phyloP scores from a whole-genome alignment of 2,888 invertebrate species.

The Cylloceria caligata region DNA sequence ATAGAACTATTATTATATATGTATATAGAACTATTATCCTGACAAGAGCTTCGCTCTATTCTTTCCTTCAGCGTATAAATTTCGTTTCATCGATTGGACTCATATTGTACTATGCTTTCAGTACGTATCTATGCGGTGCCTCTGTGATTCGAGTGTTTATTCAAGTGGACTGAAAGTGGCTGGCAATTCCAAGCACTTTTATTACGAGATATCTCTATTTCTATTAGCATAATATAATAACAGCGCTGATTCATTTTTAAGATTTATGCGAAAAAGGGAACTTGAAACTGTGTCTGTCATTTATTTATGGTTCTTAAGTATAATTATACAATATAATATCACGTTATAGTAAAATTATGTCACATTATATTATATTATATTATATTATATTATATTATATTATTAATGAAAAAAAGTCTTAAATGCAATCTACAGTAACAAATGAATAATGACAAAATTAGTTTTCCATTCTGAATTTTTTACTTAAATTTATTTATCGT shows the following conservation, averaged over 20 bases:
- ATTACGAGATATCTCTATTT: slow-evolving; percentile 1
- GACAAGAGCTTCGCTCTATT: slow-evolving; percentile 42
- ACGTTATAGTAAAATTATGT: background rate
- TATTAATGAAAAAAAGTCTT: background rate
- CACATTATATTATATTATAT: too few species aligned
- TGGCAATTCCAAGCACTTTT: slow-evolving; percentile 35
- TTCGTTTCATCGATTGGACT: slow-evolving; percentile 54
- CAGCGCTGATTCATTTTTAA: background rate
- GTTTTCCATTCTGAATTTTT: too few species aligned
- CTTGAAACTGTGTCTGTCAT: background rate
- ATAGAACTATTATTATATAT: too few species aligned
- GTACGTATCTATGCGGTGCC: slow-evolving; percentile 25
- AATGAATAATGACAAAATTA: too few species aligned
- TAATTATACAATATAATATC: background rate
- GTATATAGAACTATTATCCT: slow-evolving; percentile 48
- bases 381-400: background rate
- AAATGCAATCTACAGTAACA: too few species aligned
- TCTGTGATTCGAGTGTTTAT: slow-evolving; percentile 56
- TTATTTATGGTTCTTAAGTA: background rate
- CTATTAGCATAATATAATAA: slow-evolving; percentile 23
- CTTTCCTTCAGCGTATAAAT: slow-evolving; percentile 34
- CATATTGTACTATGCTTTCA: slow-evolving; percentile 18
- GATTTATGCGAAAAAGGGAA: background rate
- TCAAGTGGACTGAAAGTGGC: slow-evolving; percentile 62
- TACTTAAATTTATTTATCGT: too few species aligned